These are phyloP conservation scores for Phyllostomus hastatus DNA, from an alignment of 2,113 vertebrate genomes.

Conservation along the genomic window DNA sequence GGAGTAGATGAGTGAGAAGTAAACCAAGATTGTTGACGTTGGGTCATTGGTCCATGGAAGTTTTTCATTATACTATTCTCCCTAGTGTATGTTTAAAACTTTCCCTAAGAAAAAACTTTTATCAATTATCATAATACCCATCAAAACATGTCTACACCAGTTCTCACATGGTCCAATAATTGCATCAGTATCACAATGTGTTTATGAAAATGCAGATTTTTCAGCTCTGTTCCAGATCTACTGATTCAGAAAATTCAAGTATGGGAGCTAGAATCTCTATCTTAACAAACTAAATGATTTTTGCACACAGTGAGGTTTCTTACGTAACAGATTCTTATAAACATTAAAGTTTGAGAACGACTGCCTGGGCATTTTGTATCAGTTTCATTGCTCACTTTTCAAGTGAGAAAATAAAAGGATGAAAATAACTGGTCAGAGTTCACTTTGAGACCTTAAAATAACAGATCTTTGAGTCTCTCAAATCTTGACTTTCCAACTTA, in stretches of 20 bases:
- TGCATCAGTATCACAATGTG: neutral
- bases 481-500: slow-evolving; percentile 42
- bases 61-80: neutral
- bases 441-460: neutral
- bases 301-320: neutral
- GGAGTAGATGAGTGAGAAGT: neutral
- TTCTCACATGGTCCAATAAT: neutral
- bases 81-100: neutral
- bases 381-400: slow-evolving; percentile 33
- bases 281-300: slow-evolving; percentile 41
- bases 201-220: slow-evolving; percentile 34
- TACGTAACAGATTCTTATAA: neutral
- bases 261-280: neutral
- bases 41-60: neutral
- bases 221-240: neutral
- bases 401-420: slow-evolving; percentile 38
- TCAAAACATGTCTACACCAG: neutral
- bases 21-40: neutral
- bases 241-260: slow-evolving; percentile 11
- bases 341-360: neutral
- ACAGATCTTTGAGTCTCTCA: neutral
- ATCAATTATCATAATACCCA: neutral
- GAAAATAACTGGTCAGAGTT: slow-evolving; percentile 24
- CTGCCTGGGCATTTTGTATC: neutral
- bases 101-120: slow-evolving; percentile 22